Evolutionary conservation across 2,888 invertebrate species (phyloP), one percentile per base, ranked within the genome.

Genomic region (Acrobeloides nanus): DNA sequence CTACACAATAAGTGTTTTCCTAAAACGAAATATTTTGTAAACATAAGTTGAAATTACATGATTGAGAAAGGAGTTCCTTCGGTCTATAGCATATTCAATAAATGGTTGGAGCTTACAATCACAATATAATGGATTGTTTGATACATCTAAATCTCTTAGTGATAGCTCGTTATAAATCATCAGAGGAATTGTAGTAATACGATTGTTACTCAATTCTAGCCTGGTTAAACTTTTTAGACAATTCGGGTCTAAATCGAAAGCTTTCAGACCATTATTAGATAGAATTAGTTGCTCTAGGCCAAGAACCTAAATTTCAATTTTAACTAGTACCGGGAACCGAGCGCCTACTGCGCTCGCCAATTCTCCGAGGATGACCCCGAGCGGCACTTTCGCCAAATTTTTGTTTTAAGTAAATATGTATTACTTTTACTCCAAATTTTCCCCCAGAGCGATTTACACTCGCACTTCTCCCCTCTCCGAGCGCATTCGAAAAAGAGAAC

Each of bases 151-250:
- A 26, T 17, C 37, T 18, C 37, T 35, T 10, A 41, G 15, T 17
- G 41, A 41, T 2, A 41, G 33, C 8, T 21, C 41, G 1, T 38
- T 41, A 27, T 35, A 41, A 3, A 41, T n/a, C 10, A n/a, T 41
- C 8, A 35, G 3, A 18, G 41, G 27, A 7, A 41, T 26, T 10
- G 41, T 41, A 4, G 18, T 3, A 21, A 41, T 21, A 17, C 20
- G 23, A 21, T 41, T 41, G 20, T 20, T 20, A 26, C 24, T 18
- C 25, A 41, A n/a, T 12, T 41, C 41, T 8, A 41, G 24, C 41
- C 27, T 41, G 24, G 20, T 27, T 35, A 41, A n/a, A 8, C 27
- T 27, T 15, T 23, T 8, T 17, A 41, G n/a, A 8, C 41, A 41
- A 26, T 27, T 20, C 10, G 38, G 15, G 15, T 27, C 17, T 18